A percentile compares a stretch with the other conserved stretches of the same genome.
Evolutionary conservation across 2,113 vertebrate genomes (phyloP).

Genomic region (Tamias sibiricus): DNA sequence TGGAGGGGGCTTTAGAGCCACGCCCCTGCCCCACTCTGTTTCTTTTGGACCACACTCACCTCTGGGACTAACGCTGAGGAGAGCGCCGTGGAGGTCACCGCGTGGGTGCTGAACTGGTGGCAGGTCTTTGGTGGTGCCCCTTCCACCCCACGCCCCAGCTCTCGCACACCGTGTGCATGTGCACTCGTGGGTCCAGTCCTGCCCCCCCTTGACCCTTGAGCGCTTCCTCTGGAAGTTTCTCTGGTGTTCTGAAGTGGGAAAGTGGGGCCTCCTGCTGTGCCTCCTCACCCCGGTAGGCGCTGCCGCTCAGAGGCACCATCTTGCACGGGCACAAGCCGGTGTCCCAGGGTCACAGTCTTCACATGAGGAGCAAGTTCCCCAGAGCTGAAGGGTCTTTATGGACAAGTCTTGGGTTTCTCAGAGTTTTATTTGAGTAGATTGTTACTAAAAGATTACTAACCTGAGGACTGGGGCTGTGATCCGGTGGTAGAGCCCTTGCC

Average conservation of each 20-base stretch:
- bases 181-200: accelerated
- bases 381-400: not conserved
- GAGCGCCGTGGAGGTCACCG: accelerated
- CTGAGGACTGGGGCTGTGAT: not conserved
- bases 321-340: not conserved
- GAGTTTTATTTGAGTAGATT: not conserved
- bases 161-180: not conserved
- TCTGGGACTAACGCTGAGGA: not conserved
- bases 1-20: not conserved
- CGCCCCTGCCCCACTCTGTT: accelerated
- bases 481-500: too few species aligned
- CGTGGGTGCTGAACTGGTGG: not conserved
- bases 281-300: not conserved
- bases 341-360: not conserved
- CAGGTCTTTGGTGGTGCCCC: accelerated
- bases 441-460: not conserved
- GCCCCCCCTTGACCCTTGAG: accelerated
- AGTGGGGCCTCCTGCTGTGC: too few species aligned
- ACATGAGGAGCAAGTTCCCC: not conserved
- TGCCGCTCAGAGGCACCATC: not conserved
- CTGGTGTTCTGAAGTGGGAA: not conserved
- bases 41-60: not conserved
- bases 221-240: not conserved
- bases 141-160: not conserved
- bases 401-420: not conserved